Conservation (phyloP, 2,797 vertebrate species). For the Poeciliopsis infans region DNA sequence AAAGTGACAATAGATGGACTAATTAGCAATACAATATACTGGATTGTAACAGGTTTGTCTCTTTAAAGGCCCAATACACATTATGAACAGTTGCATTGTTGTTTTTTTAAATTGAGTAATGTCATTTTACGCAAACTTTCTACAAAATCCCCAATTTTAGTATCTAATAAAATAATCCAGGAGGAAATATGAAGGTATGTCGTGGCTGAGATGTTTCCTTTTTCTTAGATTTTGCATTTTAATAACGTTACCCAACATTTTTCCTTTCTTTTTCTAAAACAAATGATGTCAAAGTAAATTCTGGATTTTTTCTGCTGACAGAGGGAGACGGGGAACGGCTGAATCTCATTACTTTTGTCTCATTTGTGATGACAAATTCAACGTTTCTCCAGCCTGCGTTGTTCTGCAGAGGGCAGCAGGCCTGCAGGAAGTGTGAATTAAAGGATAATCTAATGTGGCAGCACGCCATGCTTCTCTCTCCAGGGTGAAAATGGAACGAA, state of each 20-base stretch:
- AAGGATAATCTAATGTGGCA: not conserved
- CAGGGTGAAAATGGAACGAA: not conserved
- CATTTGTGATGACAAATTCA: not conserved
- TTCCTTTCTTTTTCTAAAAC: not conserved
- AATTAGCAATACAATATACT: no score
- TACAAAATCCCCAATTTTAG: not conserved
- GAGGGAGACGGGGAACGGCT: not conserved
- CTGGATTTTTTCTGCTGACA: not conserved
- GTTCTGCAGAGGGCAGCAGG: not conserved
- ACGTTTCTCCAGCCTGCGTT: not conserved
- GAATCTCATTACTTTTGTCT: not conserved
- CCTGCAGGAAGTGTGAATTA: slow-evolving; percentile 2
- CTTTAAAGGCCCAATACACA: no score
- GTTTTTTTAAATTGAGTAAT: no score
- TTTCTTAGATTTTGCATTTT: not conserved
- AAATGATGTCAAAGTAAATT: not conserved
- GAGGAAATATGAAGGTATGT: not conserved
- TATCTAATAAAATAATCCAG: not conserved
- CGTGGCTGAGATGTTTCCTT: not conserved
- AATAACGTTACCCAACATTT: not conserved
- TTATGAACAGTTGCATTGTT: not conserved
- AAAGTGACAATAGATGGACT: no score
- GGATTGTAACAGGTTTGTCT: no score
- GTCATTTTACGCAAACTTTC: not conserved
- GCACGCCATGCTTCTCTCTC: not conserved